Evolutionary conservation across 2,113 vertebrate genomes (phyloP), one percentile per base, ranked within the genome.

Genomic region (Centropristis striata): DNA sequence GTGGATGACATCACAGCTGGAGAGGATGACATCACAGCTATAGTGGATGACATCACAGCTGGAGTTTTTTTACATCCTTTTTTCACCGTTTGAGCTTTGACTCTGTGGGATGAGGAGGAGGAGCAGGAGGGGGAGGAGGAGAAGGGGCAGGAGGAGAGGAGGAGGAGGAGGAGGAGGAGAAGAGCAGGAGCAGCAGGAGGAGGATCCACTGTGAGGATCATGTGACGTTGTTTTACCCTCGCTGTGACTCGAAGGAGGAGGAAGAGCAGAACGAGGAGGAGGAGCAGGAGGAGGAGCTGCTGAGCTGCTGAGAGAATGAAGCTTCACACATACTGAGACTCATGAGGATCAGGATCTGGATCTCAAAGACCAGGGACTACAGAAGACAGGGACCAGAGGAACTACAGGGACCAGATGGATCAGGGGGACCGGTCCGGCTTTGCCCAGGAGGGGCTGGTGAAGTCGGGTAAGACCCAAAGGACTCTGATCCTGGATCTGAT

Each of bases 381-480:
- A 54, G 65, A 65, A 5, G 42, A 39, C 37, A 77, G 75, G 81
- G 84, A 78, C 32, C 54, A 14, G 32, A 32, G 3, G 46, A 25
- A 55, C 8, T 61, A 23, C 28, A 54, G 21, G 39, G 65, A 65
- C 8, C 58, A 39, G 46, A 77, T 79, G 81, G 84, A 78, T 39
- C 54, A 14, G 32, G 32, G 32, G 32, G 32, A 32, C 6, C 32
- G 21, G 42, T 18, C 49, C 32, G 15, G 4, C 28, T 1, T 51
- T 5, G 16, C 5, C 57, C 6, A 9, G 49, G 75, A 78, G 57
- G 60, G 42, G 20, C 50, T 75, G 72, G 72, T 82, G 54, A 90
- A 84, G 68, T 90, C 86, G 18, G 86, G 88, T 88, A 82, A 86
- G 83, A 65, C 20, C 51, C 27, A 20, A 50, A 59, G 49, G 36